Evolutionary conservation across 2,113 vertebrate genomes (phyloP).

Genomic region (Rhinolophus sinicus): DNA sequence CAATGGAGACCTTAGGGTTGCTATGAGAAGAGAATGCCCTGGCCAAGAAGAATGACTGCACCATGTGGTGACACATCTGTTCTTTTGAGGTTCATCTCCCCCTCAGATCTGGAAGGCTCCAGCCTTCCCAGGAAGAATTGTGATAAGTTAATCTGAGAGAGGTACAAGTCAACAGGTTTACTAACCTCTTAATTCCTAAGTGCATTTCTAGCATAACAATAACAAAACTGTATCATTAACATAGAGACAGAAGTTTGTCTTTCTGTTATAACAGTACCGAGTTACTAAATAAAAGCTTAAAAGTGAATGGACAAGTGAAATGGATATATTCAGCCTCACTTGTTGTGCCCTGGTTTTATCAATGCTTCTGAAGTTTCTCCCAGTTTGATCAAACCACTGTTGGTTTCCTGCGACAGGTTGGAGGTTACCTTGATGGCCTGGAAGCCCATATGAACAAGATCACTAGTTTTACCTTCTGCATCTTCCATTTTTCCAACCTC

Average conservation of each 20-base stretch:
- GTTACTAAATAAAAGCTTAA: background rate
- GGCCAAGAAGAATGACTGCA: background rate
- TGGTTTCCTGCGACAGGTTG: background rate
- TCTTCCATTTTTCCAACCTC: constrained; percentile 40
- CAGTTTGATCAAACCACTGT: background rate
- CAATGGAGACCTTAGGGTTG: background rate
- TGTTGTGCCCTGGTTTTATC: background rate
- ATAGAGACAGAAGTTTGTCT: background rate
- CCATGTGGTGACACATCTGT: background rate
- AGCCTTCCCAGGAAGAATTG: background rate
- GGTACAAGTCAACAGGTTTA: background rate
- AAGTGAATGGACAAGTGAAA: background rate
- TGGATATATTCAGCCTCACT: background rate
- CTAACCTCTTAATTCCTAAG: background rate
- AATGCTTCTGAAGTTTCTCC: background rate
- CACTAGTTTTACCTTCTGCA: background rate
- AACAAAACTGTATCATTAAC: background rate
- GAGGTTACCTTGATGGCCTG: background rate
- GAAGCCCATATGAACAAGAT: background rate
- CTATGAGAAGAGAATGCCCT: background rate
- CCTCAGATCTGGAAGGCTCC: background rate
- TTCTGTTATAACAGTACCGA: background rate
- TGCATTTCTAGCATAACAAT: background rate
- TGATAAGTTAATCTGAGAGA: background rate
- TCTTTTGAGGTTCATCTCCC: background rate